Conservation (phyloP, 2,888 invertebrate species). For the Melanargia galathea region DNA sequence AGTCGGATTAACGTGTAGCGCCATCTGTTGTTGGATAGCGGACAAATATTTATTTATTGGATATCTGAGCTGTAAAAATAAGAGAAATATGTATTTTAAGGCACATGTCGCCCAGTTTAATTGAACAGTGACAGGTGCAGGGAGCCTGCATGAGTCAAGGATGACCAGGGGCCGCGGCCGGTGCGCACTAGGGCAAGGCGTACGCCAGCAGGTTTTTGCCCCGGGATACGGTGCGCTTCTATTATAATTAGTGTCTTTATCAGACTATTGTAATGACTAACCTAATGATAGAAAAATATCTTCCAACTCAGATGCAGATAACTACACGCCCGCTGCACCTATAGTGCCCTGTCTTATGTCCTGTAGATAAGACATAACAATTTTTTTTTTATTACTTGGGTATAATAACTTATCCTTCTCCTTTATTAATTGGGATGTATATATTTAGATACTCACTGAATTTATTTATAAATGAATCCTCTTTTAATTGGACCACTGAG, state of each 20-base stretch:
- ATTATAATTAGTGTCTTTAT: conserved; percentile 73
- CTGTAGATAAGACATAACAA: neutral
- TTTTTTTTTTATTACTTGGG: neutral
- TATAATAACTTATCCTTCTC: neutral
- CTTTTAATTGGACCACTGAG: too few species aligned
- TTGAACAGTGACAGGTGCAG: conserved; percentile 75
- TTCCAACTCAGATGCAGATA: conserved; percentile 2
- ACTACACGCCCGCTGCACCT: neutral
- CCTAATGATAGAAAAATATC: conserved; percentile 26
- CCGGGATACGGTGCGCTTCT: conserved; percentile 56
- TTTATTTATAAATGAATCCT: too few species aligned
- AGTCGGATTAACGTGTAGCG: conserved; percentile 45
- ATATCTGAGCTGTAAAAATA: conserved; percentile 6
- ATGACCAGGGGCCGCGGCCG: conserved; percentile 67
- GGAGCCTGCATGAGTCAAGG: conserved; percentile 66
- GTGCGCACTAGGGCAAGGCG: conserved; percentile 61
- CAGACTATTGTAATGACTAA: conserved; percentile 62
- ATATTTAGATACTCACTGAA: too few species aligned
- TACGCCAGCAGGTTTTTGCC: conserved; percentile 57
- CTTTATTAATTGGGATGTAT: neutral
- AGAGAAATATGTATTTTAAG: conserved; percentile 57
- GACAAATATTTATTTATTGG: conserved; percentile 39
- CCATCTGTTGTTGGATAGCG: conserved; percentile 73
- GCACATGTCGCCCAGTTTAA: conserved; percentile 73
- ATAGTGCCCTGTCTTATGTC: neutral